Conservation (phyloP, 2,113 vertebrate genomes). For the Halichoeres trimaculatus region DNA sequence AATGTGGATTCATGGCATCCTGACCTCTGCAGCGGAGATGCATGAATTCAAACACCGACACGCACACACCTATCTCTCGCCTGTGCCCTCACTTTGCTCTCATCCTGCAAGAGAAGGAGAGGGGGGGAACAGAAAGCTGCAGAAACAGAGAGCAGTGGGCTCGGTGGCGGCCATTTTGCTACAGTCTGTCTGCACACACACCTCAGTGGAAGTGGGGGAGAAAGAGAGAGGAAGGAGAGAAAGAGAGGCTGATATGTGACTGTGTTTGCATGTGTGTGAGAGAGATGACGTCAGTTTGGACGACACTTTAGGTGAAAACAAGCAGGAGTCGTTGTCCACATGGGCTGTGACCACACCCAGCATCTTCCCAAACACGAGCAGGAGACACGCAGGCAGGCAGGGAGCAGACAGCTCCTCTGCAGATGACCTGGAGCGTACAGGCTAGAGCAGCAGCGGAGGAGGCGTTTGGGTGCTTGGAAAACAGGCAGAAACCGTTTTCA, state of each 20-base stretch:
- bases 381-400: conserved; percentile 14
- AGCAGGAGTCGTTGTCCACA: conserved; percentile 20
- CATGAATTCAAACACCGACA: conserved; percentile 66
- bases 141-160: conserved; percentile 53
- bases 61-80: conserved; percentile 22
- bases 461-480: conserved; percentile 17
- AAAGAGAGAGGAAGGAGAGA: conserved; percentile 3
- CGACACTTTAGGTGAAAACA: conserved; percentile 31
- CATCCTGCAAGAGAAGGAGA: conserved; percentile 12
- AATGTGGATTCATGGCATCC: conserved; percentile 75
- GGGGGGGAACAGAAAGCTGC: conserved; percentile 23
- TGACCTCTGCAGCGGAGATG: conserved; percentile 53
- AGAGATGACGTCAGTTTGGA: conserved; percentile 32
- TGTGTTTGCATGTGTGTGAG: conserved; percentile 17
- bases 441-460: conserved; percentile 12
- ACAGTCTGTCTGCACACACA: conserved; percentile 71
- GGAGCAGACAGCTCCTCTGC: not conserved
- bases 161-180: conserved; percentile 79
- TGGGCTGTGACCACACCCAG: conserved; percentile 54
- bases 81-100: conserved; percentile 30
- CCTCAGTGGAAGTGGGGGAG: conserved; percentile 43
- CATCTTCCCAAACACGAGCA: not conserved
- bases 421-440: not conserved
- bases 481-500: not conserved
- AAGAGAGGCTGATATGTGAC: conserved; percentile 20